Percentiles rank a stretch among this genome's conserved stretches.
phyloP scores from a whole-genome alignment of 2,888 invertebrate species.

The Macroteleia sp. region DNA sequence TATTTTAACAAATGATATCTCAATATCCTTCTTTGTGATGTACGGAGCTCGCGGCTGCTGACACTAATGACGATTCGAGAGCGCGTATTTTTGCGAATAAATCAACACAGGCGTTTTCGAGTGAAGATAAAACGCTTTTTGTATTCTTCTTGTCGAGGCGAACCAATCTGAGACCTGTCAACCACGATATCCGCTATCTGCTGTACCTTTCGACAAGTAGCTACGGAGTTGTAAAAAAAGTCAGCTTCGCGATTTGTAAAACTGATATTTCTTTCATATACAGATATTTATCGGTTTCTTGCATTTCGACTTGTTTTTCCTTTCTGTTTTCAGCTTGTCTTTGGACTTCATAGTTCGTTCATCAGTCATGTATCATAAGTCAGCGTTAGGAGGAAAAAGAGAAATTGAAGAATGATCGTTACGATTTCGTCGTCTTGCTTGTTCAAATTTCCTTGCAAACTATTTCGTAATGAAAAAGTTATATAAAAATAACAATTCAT shows the following conservation, averaged over 20 bases:
- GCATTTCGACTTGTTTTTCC: slow-evolving; percentile 1
- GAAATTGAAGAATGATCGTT: too few species aligned
- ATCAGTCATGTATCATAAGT: too few species aligned
- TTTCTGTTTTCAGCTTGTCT: not conserved
- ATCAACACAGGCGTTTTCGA: slow-evolving; percentile 54
- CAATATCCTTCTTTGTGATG: slow-evolving; percentile 58
- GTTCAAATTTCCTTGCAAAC: too few species aligned
- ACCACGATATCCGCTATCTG: slow-evolving; percentile 60
- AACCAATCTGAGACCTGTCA: slow-evolving; percentile 59
- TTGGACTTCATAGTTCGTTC: slow-evolving; percentile 5
- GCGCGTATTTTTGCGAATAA: slow-evolving; percentile 58
- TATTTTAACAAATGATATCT: slow-evolving; percentile 62
- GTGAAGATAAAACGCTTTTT: slow-evolving; percentile 56
- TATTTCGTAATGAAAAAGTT: too few species aligned
- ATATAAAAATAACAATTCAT: too few species aligned
- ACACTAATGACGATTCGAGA: slow-evolving; percentile 67
- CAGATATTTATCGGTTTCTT: slow-evolving; percentile 44
- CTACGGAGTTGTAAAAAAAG: slow-evolving; percentile 30
- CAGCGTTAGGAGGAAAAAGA: too few species aligned
- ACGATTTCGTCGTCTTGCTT: too few species aligned
- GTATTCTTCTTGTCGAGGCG: slow-evolving; percentile 36
- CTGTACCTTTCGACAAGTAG: slow-evolving; percentile 52
- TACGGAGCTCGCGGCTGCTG: slow-evolving; percentile 67
- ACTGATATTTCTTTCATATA: slow-evolving; percentile 36
- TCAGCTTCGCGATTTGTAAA: slow-evolving; percentile 22